Conservation (phyloP, 2,113 vertebrate species). For the Lichenostomus cassidix region DNA sequence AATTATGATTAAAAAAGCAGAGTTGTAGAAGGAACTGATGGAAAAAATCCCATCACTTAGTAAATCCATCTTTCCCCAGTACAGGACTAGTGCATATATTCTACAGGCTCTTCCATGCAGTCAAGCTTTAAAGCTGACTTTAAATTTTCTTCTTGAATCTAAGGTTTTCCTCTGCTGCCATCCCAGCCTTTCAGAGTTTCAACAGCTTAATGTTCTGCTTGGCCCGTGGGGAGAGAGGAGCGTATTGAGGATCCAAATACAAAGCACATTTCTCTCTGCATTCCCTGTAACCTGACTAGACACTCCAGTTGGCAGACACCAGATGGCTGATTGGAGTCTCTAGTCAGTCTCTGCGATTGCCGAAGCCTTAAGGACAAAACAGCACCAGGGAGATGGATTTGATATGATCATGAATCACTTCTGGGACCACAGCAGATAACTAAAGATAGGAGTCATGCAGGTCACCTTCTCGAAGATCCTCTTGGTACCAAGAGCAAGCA, state of each 20-base stretch:
- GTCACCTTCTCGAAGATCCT: constrained; percentile 32
- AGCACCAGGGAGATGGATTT: constrained; percentile 47
- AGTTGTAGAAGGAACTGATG: not conserved
- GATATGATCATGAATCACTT: constrained; percentile 60
- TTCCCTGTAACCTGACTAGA: constrained; percentile 65
- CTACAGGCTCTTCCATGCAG: not conserved
- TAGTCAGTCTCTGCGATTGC: constrained; percentile 55
- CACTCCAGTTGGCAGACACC: constrained; percentile 70
- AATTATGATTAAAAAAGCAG: not conserved
- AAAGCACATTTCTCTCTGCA: constrained; percentile 40
- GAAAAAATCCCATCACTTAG: not conserved
- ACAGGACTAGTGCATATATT: not conserved
- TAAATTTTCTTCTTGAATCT: not conserved
- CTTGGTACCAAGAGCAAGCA: not conserved
- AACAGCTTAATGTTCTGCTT: not conserved
- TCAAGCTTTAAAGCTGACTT: not conserved
- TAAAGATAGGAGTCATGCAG: not conserved
- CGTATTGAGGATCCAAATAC: not conserved
- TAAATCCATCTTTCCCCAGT: not conserved
- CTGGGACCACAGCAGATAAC: constrained; percentile 33
- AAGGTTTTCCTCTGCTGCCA: not conserved
- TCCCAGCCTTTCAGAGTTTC: not conserved
- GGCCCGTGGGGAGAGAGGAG: not conserved
- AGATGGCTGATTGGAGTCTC: constrained; percentile 69
- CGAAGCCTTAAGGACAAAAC: constrained; percentile 56